Base-by-base conservation (phyloP, 2,888 invertebrate genomes). In the Patella depressa region DNA sequence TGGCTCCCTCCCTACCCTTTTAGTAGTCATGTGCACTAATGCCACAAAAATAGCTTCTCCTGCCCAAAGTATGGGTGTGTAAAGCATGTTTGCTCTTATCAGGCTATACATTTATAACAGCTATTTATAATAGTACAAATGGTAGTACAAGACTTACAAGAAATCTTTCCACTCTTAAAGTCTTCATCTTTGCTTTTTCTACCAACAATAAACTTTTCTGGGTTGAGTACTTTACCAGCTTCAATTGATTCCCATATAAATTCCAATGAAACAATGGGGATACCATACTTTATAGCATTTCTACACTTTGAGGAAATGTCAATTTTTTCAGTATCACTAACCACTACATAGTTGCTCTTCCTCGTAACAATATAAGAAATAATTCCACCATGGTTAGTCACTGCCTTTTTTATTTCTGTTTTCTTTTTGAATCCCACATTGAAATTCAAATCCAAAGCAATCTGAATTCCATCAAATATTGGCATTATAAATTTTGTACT, bases 281-380 rank as follows among this genome's bases (percentile, higher is more conserved):
- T 86, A 24, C 86, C 83, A 75, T 86, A 85, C 80, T 89, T 89
- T 34, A 81, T 71, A 0, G 91, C 91, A 81, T 86, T 88, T 34
- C 86, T 83, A 80, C 89, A 90, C 80, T 90, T 91, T 82, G 86
- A 89, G 3, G 90, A 89, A 19, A 86, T 81, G 14, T 86, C 85
- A 29, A 86, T 87, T 71, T 88, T 87, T 54, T 89, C 87, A 24
- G 84, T 76, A 75, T 87, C 87, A 84, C 85, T 85, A 14, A 87
- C 85, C 19, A 90, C 85, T 75, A 90, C 83, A 82, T 87, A 86
- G 5, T 85, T 85, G 74, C 88, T 87, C 90, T 90, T 89, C 76
- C 88, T 90, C 1, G 88, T 90, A 34, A 90, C 85, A 79, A 90
- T 88, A 79, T 87, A 89, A 29, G 90, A 90, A 7, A 90, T 84